phyloP scores from a whole-genome alignment of 35 echinoderm and acorn worm genomes.

The Hemicentrotus pulcherrimus region DNA sequence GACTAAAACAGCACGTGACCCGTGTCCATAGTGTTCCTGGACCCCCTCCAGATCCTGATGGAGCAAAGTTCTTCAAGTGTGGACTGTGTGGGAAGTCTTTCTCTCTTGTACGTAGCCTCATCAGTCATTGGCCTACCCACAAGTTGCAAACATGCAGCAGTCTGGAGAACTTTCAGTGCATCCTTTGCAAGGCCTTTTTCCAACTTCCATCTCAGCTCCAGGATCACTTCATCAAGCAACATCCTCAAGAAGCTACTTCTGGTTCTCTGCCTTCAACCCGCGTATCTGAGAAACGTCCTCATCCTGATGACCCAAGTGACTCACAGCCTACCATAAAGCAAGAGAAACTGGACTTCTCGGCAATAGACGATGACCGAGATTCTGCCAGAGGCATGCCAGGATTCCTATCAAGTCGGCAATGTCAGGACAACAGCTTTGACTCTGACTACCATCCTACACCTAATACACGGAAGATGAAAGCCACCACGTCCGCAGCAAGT shows the following conservation, averaged over 20 bases:
- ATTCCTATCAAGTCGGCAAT: conserved; percentile 14
- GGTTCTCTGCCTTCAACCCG: conserved; percentile 5
- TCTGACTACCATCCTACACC: not conserved
- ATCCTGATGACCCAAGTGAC: not conserved
- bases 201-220: conserved; percentile 41
- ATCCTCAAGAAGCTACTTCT: conserved; percentile 33
- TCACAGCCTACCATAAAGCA: not conserved
- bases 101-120: conserved; percentile 40
- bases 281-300: conserved; percentile 21
- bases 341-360: conserved; percentile 8
- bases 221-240: conserved; percentile 52
- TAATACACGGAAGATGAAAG: not conserved
- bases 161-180: conserved; percentile 47
- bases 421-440: conserved; percentile 30
- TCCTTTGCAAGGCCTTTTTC: conserved; percentile 46
- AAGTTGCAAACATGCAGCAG: conserved; percentile 38
- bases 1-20: conserved; percentile 38
- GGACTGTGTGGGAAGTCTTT: conserved; percentile 41
- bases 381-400: not conserved
- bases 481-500: conserved; percentile 21
- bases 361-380: conserved; percentile 20
- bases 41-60: conserved; percentile 41
- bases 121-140: conserved; percentile 49
- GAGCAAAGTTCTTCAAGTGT: conserved; percentile 39
- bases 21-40: conserved; percentile 40